Evolutionary conservation across 2,797 vertebrate genomes (phyloP).

Genomic region (Sandelia bainsii): DNA sequence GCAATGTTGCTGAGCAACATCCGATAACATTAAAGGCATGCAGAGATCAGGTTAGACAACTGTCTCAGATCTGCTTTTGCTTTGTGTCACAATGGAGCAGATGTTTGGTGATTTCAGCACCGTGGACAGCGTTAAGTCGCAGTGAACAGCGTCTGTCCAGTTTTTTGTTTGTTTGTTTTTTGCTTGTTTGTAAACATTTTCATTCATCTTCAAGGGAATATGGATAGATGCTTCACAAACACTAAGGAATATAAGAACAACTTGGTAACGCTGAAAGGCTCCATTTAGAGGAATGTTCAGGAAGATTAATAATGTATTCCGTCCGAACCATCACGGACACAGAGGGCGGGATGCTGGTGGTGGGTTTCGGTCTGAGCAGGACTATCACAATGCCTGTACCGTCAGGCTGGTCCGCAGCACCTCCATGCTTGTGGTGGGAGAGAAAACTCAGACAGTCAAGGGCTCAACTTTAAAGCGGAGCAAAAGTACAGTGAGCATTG

Average conservation of each 20-base stretch:
- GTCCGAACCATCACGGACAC: conserved; percentile 83
- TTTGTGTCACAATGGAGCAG: conserved; percentile 20
- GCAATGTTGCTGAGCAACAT: conserved; percentile 72
- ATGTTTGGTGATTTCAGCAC: conserved; percentile 77
- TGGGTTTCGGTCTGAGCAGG: conserved; percentile 56
- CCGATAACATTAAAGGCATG: conserved; percentile 48
- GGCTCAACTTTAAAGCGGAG: conserved; percentile 89
- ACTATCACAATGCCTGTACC: conserved; percentile 84
- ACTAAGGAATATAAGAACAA: not conserved
- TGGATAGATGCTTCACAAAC: conserved; percentile 28
- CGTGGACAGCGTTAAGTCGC: conserved; percentile 74
- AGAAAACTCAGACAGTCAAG: conserved; percentile 75
- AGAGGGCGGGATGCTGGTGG: conserved; percentile 48
- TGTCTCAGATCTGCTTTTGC: conserved; percentile 28
- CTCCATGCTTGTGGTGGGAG: conserved; percentile 92
- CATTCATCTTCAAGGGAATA: not conserved
- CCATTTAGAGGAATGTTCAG: conserved; percentile 87
- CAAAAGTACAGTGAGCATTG: conserved; percentile 89
- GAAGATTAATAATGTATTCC: conserved; percentile 93
- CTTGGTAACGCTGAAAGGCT: conserved; percentile 31
- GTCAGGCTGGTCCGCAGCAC: conserved; percentile 93
- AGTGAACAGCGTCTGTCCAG: not conserved
- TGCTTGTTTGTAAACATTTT: not conserved
- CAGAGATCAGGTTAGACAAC: conserved; percentile 54
- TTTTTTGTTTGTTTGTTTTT: not conserved